Evolutionary conservation across 2,113 vertebrate genomes (phyloP).

Genomic region (Uria aalge): DNA sequence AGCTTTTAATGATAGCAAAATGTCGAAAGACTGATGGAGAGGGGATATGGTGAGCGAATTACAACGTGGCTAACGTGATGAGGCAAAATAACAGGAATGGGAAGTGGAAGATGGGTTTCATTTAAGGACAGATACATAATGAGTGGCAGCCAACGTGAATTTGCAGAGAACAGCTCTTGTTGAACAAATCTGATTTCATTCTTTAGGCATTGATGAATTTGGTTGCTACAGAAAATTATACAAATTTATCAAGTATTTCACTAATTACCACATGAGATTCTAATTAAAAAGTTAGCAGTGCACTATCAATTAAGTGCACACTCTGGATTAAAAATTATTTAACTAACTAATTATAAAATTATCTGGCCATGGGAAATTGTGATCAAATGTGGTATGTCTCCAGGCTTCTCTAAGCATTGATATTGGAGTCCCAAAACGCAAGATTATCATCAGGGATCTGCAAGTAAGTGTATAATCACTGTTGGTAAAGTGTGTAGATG

Average conservation of each 20-base stretch:
- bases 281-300: constrained; percentile 29
- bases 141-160: neutral
- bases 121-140: neutral
- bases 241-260: constrained; percentile 14
- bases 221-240: neutral
- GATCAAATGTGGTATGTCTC: neutral
- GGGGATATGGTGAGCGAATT: neutral
- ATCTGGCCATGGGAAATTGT: neutral
- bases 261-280: neutral
- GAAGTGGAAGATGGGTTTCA: neutral
- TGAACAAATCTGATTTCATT: neutral
- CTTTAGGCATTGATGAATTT: neutral
- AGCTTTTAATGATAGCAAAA: neutral
- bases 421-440: neutral
- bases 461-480: neutral
- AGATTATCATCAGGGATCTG: neutral
- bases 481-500: neutral
- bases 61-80: neutral
- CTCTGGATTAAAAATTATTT: constrained; percentile 29
- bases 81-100: neutral
- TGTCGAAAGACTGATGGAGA: neutral
- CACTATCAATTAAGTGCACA: neutral
- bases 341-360: constrained; percentile 24
- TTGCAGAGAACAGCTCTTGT: neutral
- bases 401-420: neutral